Base-by-base conservation (phyloP, 2,888 invertebrate genomes). In the Stenotaenia linearis region DNA sequence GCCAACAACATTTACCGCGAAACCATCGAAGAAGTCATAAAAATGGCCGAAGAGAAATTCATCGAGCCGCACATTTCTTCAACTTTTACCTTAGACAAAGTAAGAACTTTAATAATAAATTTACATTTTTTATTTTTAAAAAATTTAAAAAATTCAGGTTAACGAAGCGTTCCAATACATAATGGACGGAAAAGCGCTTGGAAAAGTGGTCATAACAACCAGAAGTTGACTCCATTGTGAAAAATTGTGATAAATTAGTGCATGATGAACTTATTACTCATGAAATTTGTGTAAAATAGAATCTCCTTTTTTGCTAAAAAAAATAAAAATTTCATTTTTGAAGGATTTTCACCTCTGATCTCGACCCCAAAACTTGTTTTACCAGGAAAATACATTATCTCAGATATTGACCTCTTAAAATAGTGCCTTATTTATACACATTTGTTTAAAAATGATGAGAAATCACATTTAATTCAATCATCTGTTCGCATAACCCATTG, bases 151-250 rank as follows among this genome's bases (percentile, higher is more conserved):
- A 32, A 9, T 82, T 40, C 82, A 85, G 85, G 87, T 91, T 9
- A 90, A 91, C 84, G 88, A 90, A 80, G 91, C 91, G 0, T 85
- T 91, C 25, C 86, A 89, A 83, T 89, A 87, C 83, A 87, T 91
- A 77, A 85, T 88, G 80, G 88, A 89, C 32, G 88, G 89, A 82
- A 89, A 89, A 84, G 88, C 89, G 80, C 89, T 89, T 75, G 91
- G 91, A 79, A 92, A 92, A 87, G 89, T 91, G 80, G 84, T 90
- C 23, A 79, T 85, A 12, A 81, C 82, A 37, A 79, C 83, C 1
- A 50, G 25, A 23, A 23, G 18, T 21, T 32, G n/a, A 75, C 35
- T 40, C n/a, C 18, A 50, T 18, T n/a, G n/a, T 18, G 7, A 4
- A 5, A 50, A 5, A 18, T 50, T 50, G 18, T 50, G 3, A 3